phyloP scores from a whole-genome alignment of 1,140 invertebrate genomes.

The Lepidotrigona ventralis region DNA sequence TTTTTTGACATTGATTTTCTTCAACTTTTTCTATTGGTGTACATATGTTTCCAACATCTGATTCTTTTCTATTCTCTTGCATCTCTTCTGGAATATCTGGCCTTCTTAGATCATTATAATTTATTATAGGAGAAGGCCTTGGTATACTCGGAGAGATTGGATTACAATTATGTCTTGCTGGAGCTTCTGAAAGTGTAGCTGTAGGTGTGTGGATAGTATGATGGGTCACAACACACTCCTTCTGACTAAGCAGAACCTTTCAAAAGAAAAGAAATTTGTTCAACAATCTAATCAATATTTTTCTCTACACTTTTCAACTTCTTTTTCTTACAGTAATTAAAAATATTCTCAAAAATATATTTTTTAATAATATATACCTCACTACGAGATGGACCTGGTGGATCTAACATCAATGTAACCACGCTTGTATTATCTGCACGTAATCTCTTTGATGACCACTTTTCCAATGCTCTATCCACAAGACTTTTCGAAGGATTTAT shows the following conservation, averaged over 20 bases:
- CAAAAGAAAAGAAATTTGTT: conserved; percentile 11
- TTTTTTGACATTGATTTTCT: not conserved
- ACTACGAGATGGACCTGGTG: conserved; percentile 89
- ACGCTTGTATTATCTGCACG: conserved; percentile 97
- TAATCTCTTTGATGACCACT: conserved; percentile 89
- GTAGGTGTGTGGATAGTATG: conserved; percentile 28
- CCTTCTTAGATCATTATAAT: conserved; percentile 46
- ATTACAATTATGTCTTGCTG: conserved; percentile 1
- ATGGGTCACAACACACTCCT: conserved; percentile 55
- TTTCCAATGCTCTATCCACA: conserved; percentile 91
- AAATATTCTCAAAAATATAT: too few species aligned
- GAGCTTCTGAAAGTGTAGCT: conserved; percentile 13
- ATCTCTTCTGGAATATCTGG: conserved; percentile 57
- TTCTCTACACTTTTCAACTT: not conserved
- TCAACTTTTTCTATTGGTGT: conserved; percentile 7
- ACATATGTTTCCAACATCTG: not conserved
- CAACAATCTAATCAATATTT: not conserved
- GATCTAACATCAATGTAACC: conserved; percentile 95
- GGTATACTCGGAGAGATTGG: not conserved
- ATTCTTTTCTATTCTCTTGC: conserved; percentile 3
- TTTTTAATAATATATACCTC: conserved; percentile 78
- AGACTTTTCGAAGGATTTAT: conserved; percentile 95
- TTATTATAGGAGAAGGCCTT: conserved; percentile 19
- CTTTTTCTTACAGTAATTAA: not conserved
- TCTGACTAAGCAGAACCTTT: conserved; percentile 70